A percentile compares a stretch with the other conserved stretches of the same genome.
These are phyloP conservation scores for Tachina grossa DNA, from an alignment of 2,888 invertebrate species.

Conservation along the genomic window DNA sequence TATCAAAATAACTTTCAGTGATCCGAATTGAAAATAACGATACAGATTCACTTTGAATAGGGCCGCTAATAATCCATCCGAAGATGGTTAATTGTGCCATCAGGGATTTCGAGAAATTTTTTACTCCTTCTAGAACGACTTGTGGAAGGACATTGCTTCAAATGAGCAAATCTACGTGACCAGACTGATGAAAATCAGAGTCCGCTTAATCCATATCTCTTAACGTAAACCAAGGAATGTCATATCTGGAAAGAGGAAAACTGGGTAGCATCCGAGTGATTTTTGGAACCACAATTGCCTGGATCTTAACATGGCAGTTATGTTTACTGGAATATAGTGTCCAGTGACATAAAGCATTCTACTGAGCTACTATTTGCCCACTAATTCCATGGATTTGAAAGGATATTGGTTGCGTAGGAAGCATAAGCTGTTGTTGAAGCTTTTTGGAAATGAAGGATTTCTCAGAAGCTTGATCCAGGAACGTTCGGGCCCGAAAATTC, in stretches of 20 bases:
- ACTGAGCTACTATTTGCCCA: neutral
- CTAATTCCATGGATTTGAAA: slow-evolving; percentile 39
- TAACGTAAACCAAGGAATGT: neutral
- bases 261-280: slow-evolving; percentile 14
- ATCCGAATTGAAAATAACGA: slow-evolving; percentile 31
- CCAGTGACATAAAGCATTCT: slow-evolving; percentile 1
- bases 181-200: slow-evolving; percentile 15
- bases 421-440: slow-evolving; percentile 19
- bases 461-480: slow-evolving; percentile 23
- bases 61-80: slow-evolving; percentile 47
- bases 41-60: neutral
- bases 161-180: slow-evolving; percentile 27
- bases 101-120: neutral
- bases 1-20: slow-evolving; percentile 1
- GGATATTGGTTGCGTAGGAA: neutral
- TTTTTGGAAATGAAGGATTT: slow-evolving; percentile 18
- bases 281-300: slow-evolving; percentile 31
- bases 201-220: slow-evolving; percentile 18
- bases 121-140: slow-evolving; percentile 25
- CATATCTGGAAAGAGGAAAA: neutral
- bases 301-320: neutral
- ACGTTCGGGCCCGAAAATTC: slow-evolving; percentile 1
- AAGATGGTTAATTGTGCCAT: slow-evolving; percentile 49
- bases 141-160: slow-evolving; percentile 44
- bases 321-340: slow-evolving; percentile 13